phyloP scores from a whole-genome alignment of 2,113 vertebrate species.

The Shinisaurus crocodilurus region DNA sequence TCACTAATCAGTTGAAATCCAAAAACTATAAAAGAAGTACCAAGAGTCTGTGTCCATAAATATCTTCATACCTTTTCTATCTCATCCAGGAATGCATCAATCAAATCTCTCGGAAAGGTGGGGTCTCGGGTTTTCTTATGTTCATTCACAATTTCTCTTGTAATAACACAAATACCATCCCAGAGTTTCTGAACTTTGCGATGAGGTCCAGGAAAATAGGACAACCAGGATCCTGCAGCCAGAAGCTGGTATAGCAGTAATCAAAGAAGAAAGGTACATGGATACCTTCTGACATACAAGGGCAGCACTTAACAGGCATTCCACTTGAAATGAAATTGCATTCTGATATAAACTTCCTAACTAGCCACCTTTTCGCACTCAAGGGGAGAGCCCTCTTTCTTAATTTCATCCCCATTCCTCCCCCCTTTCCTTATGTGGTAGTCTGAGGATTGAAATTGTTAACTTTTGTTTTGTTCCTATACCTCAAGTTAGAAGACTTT shows the following conservation, averaged over 20 bases:
- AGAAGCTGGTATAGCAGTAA: neutral
- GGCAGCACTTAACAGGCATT: neutral
- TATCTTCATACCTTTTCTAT: constrained; percentile 19
- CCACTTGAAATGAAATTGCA: neutral
- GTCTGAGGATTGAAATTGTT: no score
- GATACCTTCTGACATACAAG: neutral
- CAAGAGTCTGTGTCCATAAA: no score
- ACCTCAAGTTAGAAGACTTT: no score
- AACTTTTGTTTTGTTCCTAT: no score
- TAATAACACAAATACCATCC: neutral
- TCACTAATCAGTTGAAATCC: neutral
- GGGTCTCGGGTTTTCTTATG: constrained; percentile 15
- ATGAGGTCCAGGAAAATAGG: constrained; percentile 8
- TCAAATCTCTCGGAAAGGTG: neutral
- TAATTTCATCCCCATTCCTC: neutral
- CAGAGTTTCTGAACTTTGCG: neutral
- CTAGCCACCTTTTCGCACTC: neutral
- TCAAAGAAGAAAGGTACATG: neutral
- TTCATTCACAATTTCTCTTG: neutral
- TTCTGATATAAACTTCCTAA: neutral
- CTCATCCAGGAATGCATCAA: constrained; percentile 3
- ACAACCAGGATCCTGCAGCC: neutral
- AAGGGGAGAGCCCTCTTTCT: neutral
- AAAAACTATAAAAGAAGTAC: neutral
- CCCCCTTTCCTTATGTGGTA: neutral